Evolutionary conservation across 2,797 vertebrate species (phyloP), one percentile per base, ranked within the genome.

Genomic region (Pseudochirops corinnae): DNA sequence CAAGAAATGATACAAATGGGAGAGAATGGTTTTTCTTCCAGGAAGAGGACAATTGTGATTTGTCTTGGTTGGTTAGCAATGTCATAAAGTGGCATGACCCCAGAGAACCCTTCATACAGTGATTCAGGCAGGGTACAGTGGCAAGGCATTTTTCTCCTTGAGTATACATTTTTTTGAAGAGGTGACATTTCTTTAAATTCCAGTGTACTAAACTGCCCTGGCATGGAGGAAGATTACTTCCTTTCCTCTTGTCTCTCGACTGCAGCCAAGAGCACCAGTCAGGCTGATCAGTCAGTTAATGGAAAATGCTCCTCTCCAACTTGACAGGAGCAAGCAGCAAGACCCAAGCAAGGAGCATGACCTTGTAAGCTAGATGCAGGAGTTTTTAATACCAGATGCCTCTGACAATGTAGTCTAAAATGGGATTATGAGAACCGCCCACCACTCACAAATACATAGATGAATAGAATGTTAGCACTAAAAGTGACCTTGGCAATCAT

Each of bases 21-120:
- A 95, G 67, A 95, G 94, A 93, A 92, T 16, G 50, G 24, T 90
- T 92, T 62, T 95, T 55, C 56, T 95, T 55, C 94, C 74, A 90
- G 91, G 96, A 92, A 95, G 93, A 97, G 96, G 97, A 82, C 67
- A 93, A 55, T 96, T 60, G 92, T 91, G 91, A 94, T 91, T 82
- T 50, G 18, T 26, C 97, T 97, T 96, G 0, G 0, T 93, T 90
- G 57, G 74, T 87, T 87, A 87, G 93, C 91, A 96, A 97, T 95
- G 90, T 91, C 96, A 91, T 91, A 62, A 39, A 28, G 58, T 1
- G 50, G 14, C 0, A 10, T 3, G 0, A 46, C 33, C 24, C 67
- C 16, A 0, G 18, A 93, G 90, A 74, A 46, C n/a, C 24, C 0
- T 50, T 28, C 7, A 21, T 50, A 26, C 0, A 0, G 50, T 87